These are phyloP conservation scores for Cyprinus carpio DNA, from an alignment of 2,113 vertebrate species.

Conservation along the genomic window DNA sequence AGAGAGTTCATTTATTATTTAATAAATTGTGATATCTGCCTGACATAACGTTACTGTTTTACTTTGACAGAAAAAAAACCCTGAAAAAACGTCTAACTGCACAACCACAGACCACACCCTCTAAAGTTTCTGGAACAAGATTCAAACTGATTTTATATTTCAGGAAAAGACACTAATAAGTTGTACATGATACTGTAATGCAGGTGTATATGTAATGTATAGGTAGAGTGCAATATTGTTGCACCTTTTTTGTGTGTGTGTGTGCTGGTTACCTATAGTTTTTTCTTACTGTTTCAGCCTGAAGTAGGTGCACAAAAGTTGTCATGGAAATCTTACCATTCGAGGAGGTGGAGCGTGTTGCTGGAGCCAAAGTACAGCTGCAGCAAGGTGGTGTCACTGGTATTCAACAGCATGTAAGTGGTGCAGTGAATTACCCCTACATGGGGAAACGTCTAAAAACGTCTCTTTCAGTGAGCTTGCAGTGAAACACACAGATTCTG, in stretches of 20 bases:
- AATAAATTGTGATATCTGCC: background rate
- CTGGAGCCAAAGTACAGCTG: conserved; percentile 59
- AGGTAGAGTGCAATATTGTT: background rate
- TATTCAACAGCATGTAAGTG: conserved; percentile 12
- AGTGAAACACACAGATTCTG: background rate
- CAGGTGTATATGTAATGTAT: background rate
- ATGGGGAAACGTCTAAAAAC: background rate
- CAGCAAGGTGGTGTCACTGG: background rate
- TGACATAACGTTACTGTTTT: background rate
- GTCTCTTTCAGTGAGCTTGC: background rate
- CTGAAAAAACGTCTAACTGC: background rate
- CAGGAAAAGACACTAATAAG: conserved; percentile 12
- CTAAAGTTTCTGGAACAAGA: conserved; percentile 6
- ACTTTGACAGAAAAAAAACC: background rate
- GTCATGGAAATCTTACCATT: conserved; percentile 40
- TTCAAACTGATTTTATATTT: background rate
- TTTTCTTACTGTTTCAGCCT: background rate
- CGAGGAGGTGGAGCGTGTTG: conserved; percentile 32
- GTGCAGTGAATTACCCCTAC: background rate
- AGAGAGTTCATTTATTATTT: background rate
- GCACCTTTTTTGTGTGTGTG: background rate
- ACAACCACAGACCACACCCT: conserved; percentile 7
- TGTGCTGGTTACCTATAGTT: background rate
- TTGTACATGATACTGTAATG: no score
- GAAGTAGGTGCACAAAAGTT: background rate